phyloP scores from a whole-genome alignment of 2,113 vertebrate genomes.

The Rhombomys opimus region DNA sequence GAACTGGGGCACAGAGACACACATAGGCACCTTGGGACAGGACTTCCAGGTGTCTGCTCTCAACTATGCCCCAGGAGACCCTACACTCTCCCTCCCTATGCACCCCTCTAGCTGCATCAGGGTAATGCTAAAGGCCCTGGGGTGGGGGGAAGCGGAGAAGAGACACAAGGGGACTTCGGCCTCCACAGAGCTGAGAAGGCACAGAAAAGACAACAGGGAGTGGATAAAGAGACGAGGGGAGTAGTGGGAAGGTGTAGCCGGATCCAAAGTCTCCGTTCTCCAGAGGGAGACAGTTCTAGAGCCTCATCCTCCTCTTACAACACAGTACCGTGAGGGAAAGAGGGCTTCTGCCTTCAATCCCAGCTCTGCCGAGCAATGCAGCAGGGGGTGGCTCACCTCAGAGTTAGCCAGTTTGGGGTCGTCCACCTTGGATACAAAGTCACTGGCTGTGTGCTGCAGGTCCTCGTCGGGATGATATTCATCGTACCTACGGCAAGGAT shows the following conservation, averaged over 20 bases:
- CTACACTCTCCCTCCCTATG: constrained; percentile 62
- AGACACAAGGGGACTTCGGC: constrained; percentile 20
- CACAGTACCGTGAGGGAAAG: background rate
- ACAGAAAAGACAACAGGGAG: background rate
- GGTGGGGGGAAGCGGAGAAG: background rate
- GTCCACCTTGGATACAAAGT: constrained; percentile 96
- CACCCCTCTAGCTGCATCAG: constrained; percentile 21
- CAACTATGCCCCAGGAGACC: constrained; percentile 49
- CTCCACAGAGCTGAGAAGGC: constrained; percentile 41
- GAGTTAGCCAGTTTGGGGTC: constrained; percentile 97
- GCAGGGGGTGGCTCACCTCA: constrained; percentile 89
- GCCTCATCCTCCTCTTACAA: background rate
- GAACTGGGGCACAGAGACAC: constrained; percentile 95
- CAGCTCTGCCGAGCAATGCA: background rate
- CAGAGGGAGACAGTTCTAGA: background rate
- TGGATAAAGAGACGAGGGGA: background rate
- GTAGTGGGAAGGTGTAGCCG: background rate
- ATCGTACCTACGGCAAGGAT: constrained; percentile 89
- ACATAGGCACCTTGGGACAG: constrained; percentile 83
- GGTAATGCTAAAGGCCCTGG: constrained; percentile 19
- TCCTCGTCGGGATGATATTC: constrained; percentile 96
- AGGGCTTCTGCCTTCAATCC: background rate
- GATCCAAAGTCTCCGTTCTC: background rate
- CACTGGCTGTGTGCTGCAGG: constrained; percentile 93
- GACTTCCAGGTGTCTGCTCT: constrained; percentile 69